Conservation (phyloP, 1,140 invertebrate genomes). For the Nephila pilipes region DNA sequence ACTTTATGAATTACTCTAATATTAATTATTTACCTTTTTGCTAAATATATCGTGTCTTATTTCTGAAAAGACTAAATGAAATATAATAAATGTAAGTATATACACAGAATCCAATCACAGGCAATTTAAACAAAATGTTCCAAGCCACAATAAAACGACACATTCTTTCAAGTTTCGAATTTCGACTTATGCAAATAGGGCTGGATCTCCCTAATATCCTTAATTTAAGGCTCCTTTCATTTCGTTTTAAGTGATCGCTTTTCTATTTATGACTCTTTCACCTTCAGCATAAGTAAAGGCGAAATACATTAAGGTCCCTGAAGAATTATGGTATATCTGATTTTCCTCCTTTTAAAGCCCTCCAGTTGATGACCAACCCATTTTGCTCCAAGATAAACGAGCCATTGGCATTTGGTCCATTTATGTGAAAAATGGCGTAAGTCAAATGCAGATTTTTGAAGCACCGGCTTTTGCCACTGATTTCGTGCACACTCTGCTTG, state of each 20-base stretch:
- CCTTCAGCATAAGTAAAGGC: background rate
- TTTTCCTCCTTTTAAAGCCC: slow-evolving; percentile 42
- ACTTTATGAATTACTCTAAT: too few species aligned
- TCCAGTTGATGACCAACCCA: slow-evolving; percentile 57
- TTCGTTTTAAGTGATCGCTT: slow-evolving; percentile 21
- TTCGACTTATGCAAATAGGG: slow-evolving; percentile 41
- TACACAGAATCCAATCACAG: background rate
- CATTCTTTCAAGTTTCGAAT: slow-evolving; percentile 23
- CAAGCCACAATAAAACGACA: slow-evolving; percentile 21
- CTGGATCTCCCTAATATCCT: background rate
- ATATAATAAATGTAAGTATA: too few species aligned
- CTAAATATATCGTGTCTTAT: too few species aligned
- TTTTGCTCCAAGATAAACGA: slow-evolving; percentile 58
- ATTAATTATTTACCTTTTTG: too few species aligned
- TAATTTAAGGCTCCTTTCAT: slow-evolving; percentile 38
- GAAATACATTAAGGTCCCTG: slow-evolving; percentile 3
- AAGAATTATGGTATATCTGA: slow-evolving; percentile 64
- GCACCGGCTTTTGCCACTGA: too few species aligned
- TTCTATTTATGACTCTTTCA: slow-evolving; percentile 35
- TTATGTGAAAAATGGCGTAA: background rate
- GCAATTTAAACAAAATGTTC: background rate
- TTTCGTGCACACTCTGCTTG: too few species aligned
- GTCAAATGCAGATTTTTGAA: background rate
- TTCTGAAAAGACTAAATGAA: too few species aligned
- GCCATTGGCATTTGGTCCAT: slow-evolving; percentile 18